phyloP scores from a whole-genome alignment of 2,113 vertebrate genomes.

The Ptilorrhoa leucosticta region DNA sequence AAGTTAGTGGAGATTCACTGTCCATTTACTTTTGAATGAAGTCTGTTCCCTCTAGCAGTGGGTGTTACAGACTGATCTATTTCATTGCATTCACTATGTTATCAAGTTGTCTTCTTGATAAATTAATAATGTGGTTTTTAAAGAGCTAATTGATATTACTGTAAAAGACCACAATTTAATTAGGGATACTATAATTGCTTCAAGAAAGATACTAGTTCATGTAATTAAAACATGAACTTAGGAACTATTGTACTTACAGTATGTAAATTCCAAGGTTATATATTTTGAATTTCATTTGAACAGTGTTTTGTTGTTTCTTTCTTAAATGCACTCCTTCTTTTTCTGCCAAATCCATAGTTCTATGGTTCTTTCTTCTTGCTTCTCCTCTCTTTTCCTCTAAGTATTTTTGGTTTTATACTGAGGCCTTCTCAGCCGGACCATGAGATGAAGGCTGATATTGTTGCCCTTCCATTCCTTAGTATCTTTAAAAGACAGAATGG shows the following conservation, averaged over 20 bases:
- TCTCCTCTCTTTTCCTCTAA: neutral
- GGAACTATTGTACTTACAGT: neutral
- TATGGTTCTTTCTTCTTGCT: neutral
- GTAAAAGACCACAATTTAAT: slow-evolving; percentile 12
- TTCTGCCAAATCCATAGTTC: neutral
- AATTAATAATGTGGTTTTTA: slow-evolving; percentile 32
- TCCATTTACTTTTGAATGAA: neutral
- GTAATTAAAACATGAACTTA: neutral
- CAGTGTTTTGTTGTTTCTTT: neutral
- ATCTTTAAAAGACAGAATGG: neutral
- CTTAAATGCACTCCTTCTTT: neutral
- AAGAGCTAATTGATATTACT: slow-evolving; percentile 25
- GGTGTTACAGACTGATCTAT: neutral
- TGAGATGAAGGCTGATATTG: neutral
- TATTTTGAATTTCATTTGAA: neutral
- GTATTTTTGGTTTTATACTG: neutral
- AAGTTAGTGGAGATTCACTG: neutral
- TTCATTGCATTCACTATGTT: neutral
- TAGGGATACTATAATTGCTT: slow-evolving; percentile 3
- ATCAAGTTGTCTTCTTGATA: slow-evolving; percentile 27
- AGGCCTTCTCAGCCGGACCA: neutral
- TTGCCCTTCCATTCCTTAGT: neutral
- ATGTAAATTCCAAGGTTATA: neutral
- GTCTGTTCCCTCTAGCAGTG: neutral
- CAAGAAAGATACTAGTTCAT: neutral